A percentile compares a stretch with the other conserved stretches of the same genome.
These are phyloP conservation scores for Furcifer pardalis DNA, from an alignment of 2,797 vertebrate genomes.

Conservation along the genomic window DNA sequence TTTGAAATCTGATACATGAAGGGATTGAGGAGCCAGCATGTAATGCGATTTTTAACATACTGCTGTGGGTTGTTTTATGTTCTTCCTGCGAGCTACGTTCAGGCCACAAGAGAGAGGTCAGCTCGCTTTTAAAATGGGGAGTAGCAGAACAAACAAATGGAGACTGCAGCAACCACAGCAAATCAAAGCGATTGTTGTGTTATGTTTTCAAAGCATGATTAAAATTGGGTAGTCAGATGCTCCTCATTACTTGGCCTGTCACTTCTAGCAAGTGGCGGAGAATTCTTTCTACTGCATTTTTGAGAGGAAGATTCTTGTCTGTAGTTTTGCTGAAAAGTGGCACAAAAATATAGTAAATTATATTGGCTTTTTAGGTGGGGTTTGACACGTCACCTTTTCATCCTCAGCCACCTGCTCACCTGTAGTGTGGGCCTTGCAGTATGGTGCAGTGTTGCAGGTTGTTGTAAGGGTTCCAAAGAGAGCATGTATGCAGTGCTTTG, in stretches of 20 bases:
- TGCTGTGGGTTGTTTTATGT: neutral
- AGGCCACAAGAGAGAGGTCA: slow-evolving; percentile 11
- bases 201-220: neutral
- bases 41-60: neutral
- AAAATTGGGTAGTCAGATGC: neutral
- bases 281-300: no score
- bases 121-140: neutral
- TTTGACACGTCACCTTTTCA: neutral
- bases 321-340: neutral
- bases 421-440: neutral
- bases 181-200: neutral
- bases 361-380: neutral
- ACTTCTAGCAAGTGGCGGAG: neutral
- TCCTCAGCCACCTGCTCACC: neutral
- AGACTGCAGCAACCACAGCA: neutral
- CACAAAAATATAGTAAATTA: neutral
- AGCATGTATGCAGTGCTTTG: neutral
- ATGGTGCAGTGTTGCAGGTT: neutral
- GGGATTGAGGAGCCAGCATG: neutral
- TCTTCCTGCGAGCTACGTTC: neutral
- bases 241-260: neutral
- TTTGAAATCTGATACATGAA: slow-evolving; percentile 3
- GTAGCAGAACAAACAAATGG: neutral
- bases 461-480: neutral
- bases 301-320: neutral